Percentiles rank a stretch among this genome's conserved stretches.
These are phyloP conservation scores for Loris lydekkerianus DNA, from an alignment of 2,797 vertebrate genomes.

Conservation along the genomic window DNA sequence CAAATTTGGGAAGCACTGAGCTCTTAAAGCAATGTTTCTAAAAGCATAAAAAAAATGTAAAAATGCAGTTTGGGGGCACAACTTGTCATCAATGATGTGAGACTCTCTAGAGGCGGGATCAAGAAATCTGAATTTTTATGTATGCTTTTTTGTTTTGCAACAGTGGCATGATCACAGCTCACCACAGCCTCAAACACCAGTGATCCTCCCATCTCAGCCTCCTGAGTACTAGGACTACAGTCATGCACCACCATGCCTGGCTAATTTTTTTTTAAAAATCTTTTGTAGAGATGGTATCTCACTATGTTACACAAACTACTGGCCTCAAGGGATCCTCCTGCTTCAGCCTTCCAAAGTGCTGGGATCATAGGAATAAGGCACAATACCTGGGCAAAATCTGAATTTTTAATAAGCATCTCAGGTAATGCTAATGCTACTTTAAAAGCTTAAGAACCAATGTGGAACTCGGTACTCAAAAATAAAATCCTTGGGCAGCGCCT, in stretches of 20 bases:
- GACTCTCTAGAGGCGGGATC: background rate
- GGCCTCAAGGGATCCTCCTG: background rate
- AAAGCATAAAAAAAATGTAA: background rate
- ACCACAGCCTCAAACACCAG: background rate
- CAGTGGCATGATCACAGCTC: background rate
- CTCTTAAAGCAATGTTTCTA: background rate
- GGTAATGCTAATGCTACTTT: conserved; percentile 4
- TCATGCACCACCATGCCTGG: background rate
- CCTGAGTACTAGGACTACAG: background rate
- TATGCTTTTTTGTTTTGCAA: background rate
- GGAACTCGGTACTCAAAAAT: background rate
- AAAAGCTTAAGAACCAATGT: background rate
- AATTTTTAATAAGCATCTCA: conserved; percentile 55
- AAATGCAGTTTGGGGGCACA: background rate
- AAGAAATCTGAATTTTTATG: conserved; percentile 50
- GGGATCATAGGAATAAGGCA: background rate
- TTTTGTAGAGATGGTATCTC: background rate
- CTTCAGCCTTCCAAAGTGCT: background rate
- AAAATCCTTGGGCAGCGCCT: background rate
- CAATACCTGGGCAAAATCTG: background rate
- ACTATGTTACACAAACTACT: background rate
- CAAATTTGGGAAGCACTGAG: background rate
- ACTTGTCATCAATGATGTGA: background rate
- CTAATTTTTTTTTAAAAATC: background rate
- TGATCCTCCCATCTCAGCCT: background rate